Base-by-base conservation (phyloP, 2,888 invertebrate species). In the Pandemis corylana region DNA sequence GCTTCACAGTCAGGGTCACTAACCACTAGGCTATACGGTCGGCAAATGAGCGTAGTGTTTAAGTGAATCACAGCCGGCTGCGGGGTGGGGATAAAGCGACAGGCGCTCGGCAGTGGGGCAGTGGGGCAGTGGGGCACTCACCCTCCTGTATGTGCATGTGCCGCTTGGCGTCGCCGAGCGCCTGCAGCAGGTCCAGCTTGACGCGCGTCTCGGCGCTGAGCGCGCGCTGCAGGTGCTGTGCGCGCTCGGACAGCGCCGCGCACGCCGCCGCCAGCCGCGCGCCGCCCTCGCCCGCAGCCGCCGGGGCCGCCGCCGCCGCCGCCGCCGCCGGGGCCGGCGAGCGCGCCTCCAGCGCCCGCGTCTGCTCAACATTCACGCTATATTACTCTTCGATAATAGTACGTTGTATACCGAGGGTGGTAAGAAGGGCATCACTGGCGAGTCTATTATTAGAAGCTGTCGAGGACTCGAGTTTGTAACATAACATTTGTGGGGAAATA, bases 151-250 rank as follows among this genome's bases (percentile, higher is more conserved):
- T 97, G 93, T 97, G 97, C 85, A 98, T 95, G 90, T 98, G 97
- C 72, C 98, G 95, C 91, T 98, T 98, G 79, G 98, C 98, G 89
- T 98, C 99, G 53, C 99, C 99, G 70, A 99, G 96, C 79, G 99
- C 99, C 79, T 98, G 98, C 94, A 99, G 99, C 86, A 99, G 96
- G 95, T 99, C 99, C 84, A 99, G 96, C 95, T 99, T 99, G 92
- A 99, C 97, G 84, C 99, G 96, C 81, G 99, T 99, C 95, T 99
- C 99, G 67, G 99, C 98, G 78, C 98, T 98, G 81, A 99, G 96
- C 86, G 98, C 98, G 87, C 97, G 97, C 94, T 99, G 99, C 83
- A 99, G 95, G 88, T 98, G 98, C 83, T 96, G 92, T 88, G 98
- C 98, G 88, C 98, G 98, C 88, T 99, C 98, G 91, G 98, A 97